phyloP scores from a whole-genome alignment of 2,888 invertebrate species.

The Trachelus iudaicus region DNA sequence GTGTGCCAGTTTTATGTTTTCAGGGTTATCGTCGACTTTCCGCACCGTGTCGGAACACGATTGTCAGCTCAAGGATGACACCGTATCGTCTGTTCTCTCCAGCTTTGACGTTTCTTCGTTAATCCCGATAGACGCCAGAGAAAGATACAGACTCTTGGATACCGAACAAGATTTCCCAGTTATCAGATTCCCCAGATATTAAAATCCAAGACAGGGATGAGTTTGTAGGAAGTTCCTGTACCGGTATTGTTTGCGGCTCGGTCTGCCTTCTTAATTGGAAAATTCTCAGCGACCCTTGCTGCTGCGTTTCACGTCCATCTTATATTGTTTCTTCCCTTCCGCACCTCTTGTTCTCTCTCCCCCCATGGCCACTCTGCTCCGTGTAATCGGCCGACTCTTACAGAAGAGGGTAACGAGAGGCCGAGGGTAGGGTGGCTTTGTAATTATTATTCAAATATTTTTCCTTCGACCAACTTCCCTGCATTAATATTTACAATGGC shows the following conservation, averaged over 20 bases:
- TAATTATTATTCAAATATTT: conserved; percentile 64
- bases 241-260: conserved; percentile 44
- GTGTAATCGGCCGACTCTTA: background rate
- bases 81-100: background rate
- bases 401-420: conserved; percentile 38
- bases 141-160: background rate
- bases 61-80: background rate
- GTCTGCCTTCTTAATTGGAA: conserved; percentile 60
- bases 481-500: conserved; percentile 59
- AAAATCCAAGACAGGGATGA: background rate
- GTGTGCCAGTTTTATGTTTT: background rate
- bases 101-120: background rate
- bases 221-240: background rate
- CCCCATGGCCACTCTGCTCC: background rate
- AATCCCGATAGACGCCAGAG: background rate
- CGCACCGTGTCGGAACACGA: background rate
- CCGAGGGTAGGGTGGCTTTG: conserved; percentile 39
- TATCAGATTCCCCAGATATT: background rate
- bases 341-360: conserved; percentile 21
- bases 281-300: conserved; percentile 49
- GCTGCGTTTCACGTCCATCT: conserved; percentile 29
- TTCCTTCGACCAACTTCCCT: conserved; percentile 42
- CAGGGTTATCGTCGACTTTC: background rate
- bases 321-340: conserved; percentile 17
- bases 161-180: background rate